These are phyloP conservation scores for Chrysodeixis includens DNA, from an alignment of 2,888 invertebrate genomes.

Conservation along the genomic window DNA sequence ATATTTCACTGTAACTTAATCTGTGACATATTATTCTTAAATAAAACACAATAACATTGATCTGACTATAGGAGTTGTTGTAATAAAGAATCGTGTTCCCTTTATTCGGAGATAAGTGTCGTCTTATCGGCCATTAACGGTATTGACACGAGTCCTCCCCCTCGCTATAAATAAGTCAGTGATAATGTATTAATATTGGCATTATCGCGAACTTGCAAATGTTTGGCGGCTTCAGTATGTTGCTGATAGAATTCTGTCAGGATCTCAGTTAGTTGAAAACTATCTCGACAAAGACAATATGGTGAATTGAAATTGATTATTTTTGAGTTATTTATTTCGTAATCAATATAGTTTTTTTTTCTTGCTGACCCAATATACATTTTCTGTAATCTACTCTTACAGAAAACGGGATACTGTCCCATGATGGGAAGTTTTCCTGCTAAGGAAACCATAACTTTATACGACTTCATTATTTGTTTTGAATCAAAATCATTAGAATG, in stretches of 20 bases:
- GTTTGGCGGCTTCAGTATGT: slow-evolving; percentile 1
- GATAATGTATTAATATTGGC: slow-evolving; percentile 3
- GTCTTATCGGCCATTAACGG: slow-evolving; percentile 7
- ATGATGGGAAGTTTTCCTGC: not conserved
- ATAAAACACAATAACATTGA: not conserved
- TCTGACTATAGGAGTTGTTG: not conserved
- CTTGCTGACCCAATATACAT: no score
- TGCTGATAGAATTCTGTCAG: not conserved
- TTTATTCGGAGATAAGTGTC: slow-evolving; percentile 1
- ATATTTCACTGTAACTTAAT: not conserved
- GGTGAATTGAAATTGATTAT: no score
- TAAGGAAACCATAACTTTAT: not conserved
- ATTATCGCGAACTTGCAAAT: slow-evolving; percentile 1
- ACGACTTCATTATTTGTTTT: not conserved
- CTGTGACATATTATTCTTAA: no score
- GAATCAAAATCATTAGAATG: not conserved
- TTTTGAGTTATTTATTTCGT: no score
- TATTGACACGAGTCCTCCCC: not conserved
- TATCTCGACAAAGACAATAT: no score
- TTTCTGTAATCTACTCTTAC: not conserved
- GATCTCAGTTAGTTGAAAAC: no score
- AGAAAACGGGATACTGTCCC: not conserved
- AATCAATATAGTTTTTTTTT: no score
- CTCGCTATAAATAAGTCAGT: not conserved
- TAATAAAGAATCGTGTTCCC: not conserved